These are phyloP conservation scores for Drosophila persimilis DNA, from an alignment of 1,140 invertebrate species.

Conservation along the genomic window DNA sequence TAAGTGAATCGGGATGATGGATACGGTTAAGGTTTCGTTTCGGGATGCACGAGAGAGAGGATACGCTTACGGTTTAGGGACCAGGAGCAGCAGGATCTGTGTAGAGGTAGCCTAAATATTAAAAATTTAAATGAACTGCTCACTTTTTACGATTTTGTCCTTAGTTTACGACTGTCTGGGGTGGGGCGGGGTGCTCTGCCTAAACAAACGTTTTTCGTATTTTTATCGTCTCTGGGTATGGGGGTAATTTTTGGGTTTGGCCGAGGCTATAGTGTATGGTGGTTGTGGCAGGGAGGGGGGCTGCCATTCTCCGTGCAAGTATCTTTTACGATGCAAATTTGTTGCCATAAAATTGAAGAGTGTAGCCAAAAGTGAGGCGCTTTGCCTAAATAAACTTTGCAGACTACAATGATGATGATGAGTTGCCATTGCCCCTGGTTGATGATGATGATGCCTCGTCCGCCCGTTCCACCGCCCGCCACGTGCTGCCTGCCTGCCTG, in stretches of 20 bases:
- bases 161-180: conserved; percentile 69
- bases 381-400: conserved; percentile 79
- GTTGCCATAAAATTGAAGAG: conserved; percentile 81
- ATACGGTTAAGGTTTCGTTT: conserved; percentile 36
- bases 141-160: conserved; percentile 80
- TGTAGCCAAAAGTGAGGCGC: conserved; percentile 63
- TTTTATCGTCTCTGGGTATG: conserved; percentile 65
- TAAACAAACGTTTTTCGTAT: conserved; percentile 78
- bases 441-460: conserved; percentile 52
- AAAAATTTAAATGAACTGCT: conserved; percentile 82
- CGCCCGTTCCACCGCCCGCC: conserved; percentile 28
- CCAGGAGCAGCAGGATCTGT: conserved; percentile 11
- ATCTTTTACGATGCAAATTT: conserved; percentile 81
- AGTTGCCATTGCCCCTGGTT: conserved; percentile 57
- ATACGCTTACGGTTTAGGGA: conserved; percentile 1
- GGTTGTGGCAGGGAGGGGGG: conserved; percentile 2
- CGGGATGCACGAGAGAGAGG: conserved; percentile 4
- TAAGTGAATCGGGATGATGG: conserved; percentile 53
- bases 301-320: conserved; percentile 34
- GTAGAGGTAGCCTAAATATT: conserved; percentile 66
- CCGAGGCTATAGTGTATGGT: conserved; percentile 43
- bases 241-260: conserved; percentile 14
- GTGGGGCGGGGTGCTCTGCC: conserved; percentile 44
- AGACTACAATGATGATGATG: conserved; percentile 76
- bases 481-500: conserved; percentile 58